Base-by-base conservation (phyloP, 1,140 invertebrate species). In the Cecropterus lyciades region DNA sequence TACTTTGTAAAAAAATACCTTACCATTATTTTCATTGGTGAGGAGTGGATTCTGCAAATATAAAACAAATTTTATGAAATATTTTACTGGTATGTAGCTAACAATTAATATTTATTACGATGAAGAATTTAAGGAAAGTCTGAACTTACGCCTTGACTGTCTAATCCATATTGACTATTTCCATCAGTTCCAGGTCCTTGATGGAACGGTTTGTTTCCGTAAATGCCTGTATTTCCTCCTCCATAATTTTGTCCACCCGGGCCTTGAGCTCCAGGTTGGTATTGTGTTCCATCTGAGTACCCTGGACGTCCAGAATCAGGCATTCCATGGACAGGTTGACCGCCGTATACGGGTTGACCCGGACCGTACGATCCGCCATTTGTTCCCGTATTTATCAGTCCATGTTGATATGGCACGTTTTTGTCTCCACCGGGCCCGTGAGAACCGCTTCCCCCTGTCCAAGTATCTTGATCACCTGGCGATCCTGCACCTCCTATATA, bases 11-110 rank as follows among this genome's bases (percentile, higher is more conserved):
- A 46, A 66, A 16, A 46, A 45, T 45, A 15, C 46, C 71, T 71
- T 69, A 77, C 79, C 72, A 59, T 63, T 67, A 27, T 77, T 74
- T 14, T 52, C 56, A 4, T 53, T 56, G 16, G 66, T 71, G 53
- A 62, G 60, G 37, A 42, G 46, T 27, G 53, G 0, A 17, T 27
- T 65, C 80, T 83, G 70, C n/a, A 76, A 67, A 20, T 51, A 15
- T 55, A 27, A 65, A 9, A 1, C 37, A 17, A 37, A 16, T 46
- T 46, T 0, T 20, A 27, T 55, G 55, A 16, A 60, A 27, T 33
- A 40, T n/a, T n/a, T 10, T 3, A 16, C 27, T 33, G 8, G 3
- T 20, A 11, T n/a, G 9, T 51, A 24, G 5, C 1, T 24, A 24
- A 24, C 20, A 24, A 27, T n/a, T n/a, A n/a, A n/a, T n/a, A n/a